Evolutionary conservation across 2,888 invertebrate species (phyloP).

Genomic region (Amaurobius ferox): DNA sequence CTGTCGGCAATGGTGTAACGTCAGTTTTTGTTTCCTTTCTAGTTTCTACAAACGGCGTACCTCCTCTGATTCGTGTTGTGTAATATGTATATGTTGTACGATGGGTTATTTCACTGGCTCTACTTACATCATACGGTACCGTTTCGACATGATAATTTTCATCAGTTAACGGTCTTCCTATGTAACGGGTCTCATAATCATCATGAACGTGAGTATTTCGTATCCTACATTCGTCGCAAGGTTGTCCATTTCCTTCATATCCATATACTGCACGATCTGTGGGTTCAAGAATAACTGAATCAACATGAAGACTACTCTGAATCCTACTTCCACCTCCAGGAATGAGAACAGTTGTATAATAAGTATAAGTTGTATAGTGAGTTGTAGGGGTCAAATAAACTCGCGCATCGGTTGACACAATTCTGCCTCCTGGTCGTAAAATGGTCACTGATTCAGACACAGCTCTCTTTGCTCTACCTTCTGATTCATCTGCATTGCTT

Average conservation of each 20-base stretch:
- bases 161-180: slow-evolving; percentile 14
- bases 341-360: slow-evolving; percentile 92
- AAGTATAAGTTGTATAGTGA: slow-evolving; percentile 92
- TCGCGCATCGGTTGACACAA: slow-evolving; percentile 47
- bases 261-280: slow-evolving; percentile 24
- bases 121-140: slow-evolving; percentile 46
- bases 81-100: slow-evolving; percentile 91
- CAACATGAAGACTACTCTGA: slow-evolving; percentile 55
- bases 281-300: slow-evolving; percentile 42
- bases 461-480: slow-evolving; percentile 25
- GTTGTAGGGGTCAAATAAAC: slow-evolving; percentile 85
- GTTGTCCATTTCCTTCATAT: neutral
- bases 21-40: slow-evolving; percentile 93
- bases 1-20: slow-evolving; percentile 78
- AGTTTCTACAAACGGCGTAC: slow-evolving; percentile 88
- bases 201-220: slow-evolving; percentile 17
- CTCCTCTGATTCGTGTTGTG: slow-evolving; percentile 92
- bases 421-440: slow-evolving; percentile 49
- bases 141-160: slow-evolving; percentile 50
- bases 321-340: slow-evolving; percentile 86
- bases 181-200: slow-evolving; percentile 9
- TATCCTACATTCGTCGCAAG: slow-evolving; percentile 23
- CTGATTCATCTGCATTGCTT: neutral
- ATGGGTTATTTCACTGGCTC: slow-evolving; percentile 60
- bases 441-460: slow-evolving; percentile 41